Conservation (phyloP, 2,888 invertebrate species). For the Polydesmus complanatus region DNA sequence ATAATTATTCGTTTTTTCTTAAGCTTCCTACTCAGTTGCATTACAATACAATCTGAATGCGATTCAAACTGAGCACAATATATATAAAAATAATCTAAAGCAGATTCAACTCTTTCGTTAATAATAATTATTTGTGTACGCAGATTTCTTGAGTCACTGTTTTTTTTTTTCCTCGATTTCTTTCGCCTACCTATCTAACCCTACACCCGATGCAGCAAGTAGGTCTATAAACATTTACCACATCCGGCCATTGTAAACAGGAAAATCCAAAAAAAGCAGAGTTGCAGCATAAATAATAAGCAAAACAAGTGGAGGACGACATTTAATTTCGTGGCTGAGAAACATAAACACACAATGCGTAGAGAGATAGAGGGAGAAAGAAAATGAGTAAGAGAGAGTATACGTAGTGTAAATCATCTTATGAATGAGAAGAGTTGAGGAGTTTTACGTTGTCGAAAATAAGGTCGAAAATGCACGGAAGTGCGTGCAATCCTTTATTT, state of each 20-base stretch:
- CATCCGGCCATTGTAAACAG: background rate
- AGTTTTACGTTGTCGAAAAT: background rate
- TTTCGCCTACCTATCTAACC: no score
- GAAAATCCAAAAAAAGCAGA: background rate
- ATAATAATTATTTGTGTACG: no score
- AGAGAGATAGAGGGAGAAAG: background rate
- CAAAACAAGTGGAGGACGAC: background rate
- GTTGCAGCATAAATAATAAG: background rate
- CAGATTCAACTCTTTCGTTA: no score
- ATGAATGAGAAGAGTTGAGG: background rate
- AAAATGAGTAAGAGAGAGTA: background rate
- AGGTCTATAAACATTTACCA: background rate
- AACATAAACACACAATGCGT: background rate
- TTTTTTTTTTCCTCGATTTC: no score
- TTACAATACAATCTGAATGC: no score
- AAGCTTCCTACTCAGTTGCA: no score
- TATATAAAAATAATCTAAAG: no score
- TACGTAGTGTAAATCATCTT: background rate
- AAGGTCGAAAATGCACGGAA: background rate
- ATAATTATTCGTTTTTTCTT: no score
- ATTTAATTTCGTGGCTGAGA: background rate
- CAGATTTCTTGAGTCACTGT: no score
- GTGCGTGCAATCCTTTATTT: background rate
- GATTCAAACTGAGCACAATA: no score
- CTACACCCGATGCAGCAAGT: background rate